Conservation (phyloP, 2,888 invertebrate species). For the Dynastes hyllus region DNA sequence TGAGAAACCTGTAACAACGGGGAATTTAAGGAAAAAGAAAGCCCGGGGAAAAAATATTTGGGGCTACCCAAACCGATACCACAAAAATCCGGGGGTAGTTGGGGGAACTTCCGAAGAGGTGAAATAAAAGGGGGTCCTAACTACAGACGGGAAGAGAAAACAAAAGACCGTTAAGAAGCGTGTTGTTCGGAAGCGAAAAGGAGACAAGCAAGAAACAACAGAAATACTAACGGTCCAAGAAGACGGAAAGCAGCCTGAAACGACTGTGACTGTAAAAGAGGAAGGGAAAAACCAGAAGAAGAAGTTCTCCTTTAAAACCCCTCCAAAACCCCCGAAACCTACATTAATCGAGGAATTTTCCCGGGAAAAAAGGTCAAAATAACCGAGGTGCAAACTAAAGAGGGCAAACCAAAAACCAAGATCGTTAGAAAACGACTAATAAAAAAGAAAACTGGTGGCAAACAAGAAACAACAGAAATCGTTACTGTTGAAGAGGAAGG, state of each 20-base stretch:
- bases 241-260: conserved; percentile 67
- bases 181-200: conserved; percentile 60
- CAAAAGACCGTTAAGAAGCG: conserved; percentile 65
- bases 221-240: conserved; percentile 60
- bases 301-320: conserved; percentile 56
- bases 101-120: conserved; percentile 60
- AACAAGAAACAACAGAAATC: conserved; percentile 72
- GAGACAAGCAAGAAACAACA: conserved; percentile 62
- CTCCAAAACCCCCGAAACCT: conserved; percentile 59
- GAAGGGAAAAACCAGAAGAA: conserved; percentile 59
- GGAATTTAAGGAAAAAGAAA: conserved; percentile 61
- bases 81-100: conserved; percentile 52
- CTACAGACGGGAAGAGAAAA: conserved; percentile 65
- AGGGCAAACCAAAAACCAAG: conserved; percentile 66
- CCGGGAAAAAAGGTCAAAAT: conserved; percentile 64
- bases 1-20: conserved; percentile 63
- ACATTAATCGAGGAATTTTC: conserved; percentile 59
- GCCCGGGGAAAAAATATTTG: conserved; percentile 57
- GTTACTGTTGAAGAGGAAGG: conserved; percentile 69
- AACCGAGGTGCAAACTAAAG: conserved; percentile 65
- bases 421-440: conserved; percentile 65
- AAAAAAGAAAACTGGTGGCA: conserved; percentile 66
- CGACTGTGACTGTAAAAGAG: conserved; percentile 68
- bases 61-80: conserved; percentile 51
- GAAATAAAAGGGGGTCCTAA: conserved; percentile 65